Percentiles rank a stretch among this genome's conserved stretches.
These are phyloP conservation scores for Ptilorrhoa leucosticta DNA, from an alignment of 2,113 vertebrate species.

Conservation along the genomic window DNA sequence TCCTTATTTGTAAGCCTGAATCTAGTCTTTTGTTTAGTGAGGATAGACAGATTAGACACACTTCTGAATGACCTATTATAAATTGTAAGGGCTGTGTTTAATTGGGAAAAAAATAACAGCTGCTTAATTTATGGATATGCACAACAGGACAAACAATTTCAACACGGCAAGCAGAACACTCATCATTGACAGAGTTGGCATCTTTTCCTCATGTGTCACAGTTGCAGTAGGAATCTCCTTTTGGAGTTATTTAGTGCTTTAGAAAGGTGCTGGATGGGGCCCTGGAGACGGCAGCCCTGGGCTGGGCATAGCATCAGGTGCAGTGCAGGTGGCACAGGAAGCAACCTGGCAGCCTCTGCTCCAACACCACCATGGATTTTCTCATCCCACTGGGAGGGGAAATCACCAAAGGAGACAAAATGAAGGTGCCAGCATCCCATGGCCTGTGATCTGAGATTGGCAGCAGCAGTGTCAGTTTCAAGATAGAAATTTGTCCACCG, in stretches of 20 bases:
- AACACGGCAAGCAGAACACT: conserved; percentile 39
- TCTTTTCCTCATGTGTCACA: neutral
- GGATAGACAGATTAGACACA: conserved; percentile 61
- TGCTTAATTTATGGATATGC: conserved; percentile 71
- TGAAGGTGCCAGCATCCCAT: neutral
- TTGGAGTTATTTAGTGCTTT: conserved; percentile 20
- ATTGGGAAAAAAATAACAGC: conserved; percentile 43
- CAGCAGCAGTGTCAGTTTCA: neutral
- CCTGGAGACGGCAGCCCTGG: neutral
- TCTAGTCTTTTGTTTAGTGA: conserved; percentile 45
- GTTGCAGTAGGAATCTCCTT: conserved; percentile 49
- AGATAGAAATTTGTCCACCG: neutral
- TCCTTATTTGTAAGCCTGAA: conserved; percentile 61
- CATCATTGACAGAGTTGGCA: conserved; percentile 56
- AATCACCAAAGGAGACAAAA: neutral
- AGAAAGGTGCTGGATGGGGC: neutral
- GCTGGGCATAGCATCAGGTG: neutral
- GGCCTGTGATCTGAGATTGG: neutral
- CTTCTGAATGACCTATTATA: conserved; percentile 68
- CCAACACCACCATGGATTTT: neutral
- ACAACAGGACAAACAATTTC: conserved; percentile 59
- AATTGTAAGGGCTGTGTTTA: conserved; percentile 51
- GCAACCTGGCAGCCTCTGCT: neutral
- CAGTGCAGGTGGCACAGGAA: neutral
- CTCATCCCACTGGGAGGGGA: neutral